These are phyloP conservation scores for Seladonia tumulorum DNA, from an alignment of 2,888 invertebrate genomes.

Conservation along the genomic window DNA sequence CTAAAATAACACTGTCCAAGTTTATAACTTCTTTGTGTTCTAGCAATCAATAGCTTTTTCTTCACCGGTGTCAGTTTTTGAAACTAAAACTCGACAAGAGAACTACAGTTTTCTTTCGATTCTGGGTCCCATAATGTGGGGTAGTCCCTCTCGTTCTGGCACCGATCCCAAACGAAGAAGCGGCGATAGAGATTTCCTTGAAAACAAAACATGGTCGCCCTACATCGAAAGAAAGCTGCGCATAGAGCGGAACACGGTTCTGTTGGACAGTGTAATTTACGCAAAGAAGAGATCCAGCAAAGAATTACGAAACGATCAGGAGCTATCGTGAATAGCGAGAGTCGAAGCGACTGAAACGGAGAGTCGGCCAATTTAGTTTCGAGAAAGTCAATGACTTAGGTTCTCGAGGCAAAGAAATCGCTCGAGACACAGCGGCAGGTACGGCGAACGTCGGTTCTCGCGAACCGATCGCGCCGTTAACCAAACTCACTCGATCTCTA, in stretches of 20 bases:
- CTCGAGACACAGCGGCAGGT: slow-evolving; percentile 71
- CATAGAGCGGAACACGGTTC: not conserved
- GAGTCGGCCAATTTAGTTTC: slow-evolving; percentile 46
- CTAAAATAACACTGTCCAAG: slow-evolving; percentile 4
- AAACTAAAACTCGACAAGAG: not conserved
- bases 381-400: slow-evolving; percentile 48
- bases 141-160: too few species aligned
- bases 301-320: slow-evolving; percentile 39
- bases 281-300: slow-evolving; percentile 45
- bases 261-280: slow-evolving; percentile 8
- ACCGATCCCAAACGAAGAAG: too few species aligned
- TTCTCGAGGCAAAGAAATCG: slow-evolving; percentile 62
- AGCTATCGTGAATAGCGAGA: slow-evolving; percentile 23
- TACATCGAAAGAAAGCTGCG: too few species aligned
- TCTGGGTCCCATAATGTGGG: too few species aligned
- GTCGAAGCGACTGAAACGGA: slow-evolving; percentile 42
- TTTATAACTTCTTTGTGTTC: not conserved
- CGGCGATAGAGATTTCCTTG: too few species aligned
- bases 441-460: slow-evolving; percentile 54
- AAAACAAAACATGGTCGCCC: too few species aligned
- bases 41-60: not conserved
- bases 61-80: not conserved
- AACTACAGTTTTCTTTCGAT: not conserved
- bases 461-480: slow-evolving; percentile 65
- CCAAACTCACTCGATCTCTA: slow-evolving; percentile 82